phyloP scores from a whole-genome alignment of 2,888 invertebrate species.

The Trachelus iudaicus region DNA sequence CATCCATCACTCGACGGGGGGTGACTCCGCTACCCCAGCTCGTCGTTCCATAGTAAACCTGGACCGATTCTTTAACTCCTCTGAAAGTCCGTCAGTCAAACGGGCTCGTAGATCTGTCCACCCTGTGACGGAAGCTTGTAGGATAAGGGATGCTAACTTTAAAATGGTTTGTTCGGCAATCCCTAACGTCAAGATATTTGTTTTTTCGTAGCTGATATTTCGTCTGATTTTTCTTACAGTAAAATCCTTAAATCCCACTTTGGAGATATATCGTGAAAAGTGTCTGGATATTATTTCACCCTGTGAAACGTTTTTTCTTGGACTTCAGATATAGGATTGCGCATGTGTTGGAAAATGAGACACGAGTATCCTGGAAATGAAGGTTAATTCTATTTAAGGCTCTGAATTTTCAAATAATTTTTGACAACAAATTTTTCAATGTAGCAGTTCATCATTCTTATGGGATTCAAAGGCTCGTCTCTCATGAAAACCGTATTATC shows the following conservation, averaged over 20 bases:
- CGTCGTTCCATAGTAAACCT: background rate
- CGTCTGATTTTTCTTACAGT: background rate
- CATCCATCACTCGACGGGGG: slow-evolving; percentile 16
- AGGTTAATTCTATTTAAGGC: background rate
- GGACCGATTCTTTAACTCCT: background rate
- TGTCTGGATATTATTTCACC: background rate
- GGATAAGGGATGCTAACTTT: slow-evolving; percentile 1
- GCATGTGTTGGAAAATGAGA: background rate
- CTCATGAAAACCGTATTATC: slow-evolving; percentile 59
- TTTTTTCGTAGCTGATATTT: background rate
- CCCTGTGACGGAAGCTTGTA: background rate
- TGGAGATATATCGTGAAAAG: background rate
- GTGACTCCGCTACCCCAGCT: background rate
- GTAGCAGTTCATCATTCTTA: background rate
- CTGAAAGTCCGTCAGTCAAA: background rate
- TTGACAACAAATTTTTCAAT: background rate
- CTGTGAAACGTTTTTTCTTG: background rate
- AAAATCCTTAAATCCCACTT: slow-evolving; percentile 16
- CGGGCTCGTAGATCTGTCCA: background rate
- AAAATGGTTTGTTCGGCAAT: slow-evolving; percentile 10
- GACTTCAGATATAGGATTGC: background rate
- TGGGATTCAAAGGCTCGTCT: background rate
- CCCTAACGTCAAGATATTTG: background rate
- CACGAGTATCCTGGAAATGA: background rate
- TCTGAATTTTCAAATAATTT: background rate